These are phyloP conservation scores for Hepsetus odoe DNA, from an alignment of 2,113 vertebrate genomes.

Conservation along the genomic window DNA sequence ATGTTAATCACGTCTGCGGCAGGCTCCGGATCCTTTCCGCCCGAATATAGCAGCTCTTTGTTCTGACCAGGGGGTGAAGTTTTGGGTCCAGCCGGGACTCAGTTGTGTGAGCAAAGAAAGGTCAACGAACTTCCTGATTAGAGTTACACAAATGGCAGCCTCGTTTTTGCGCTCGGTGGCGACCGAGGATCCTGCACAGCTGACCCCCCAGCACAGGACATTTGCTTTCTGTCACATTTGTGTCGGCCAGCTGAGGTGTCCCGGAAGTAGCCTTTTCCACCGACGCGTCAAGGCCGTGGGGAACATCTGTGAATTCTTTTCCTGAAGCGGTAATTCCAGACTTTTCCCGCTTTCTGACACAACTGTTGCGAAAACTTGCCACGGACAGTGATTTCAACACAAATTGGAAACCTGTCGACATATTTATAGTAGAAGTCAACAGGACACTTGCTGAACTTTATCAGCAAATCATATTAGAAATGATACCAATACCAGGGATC, in stretches of 20 bases:
- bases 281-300: neutral
- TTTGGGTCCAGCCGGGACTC: conserved; percentile 40
- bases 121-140: conserved; percentile 47
- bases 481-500: too few species aligned
- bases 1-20: neutral
- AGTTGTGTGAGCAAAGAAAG: conserved; percentile 45
- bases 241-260: neutral
- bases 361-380: too few species aligned
- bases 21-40: neutral
- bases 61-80: conserved; percentile 45
- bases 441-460: too few species aligned
- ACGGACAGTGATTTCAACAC: too few species aligned
- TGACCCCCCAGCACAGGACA: neutral
- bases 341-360: too few species aligned
- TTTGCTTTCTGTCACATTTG: conserved; percentile 6
- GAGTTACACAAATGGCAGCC: conserved; percentile 47
- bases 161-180: neutral
- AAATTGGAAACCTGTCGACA: too few species aligned
- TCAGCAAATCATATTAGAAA: too few species aligned
- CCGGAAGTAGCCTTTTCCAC: neutral
- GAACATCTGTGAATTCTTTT: too few species aligned
- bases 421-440: too few species aligned
- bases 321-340: too few species aligned
- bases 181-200: neutral
- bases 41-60: conserved; percentile 42